A percentile compares a stretch with the other conserved stretches of the same genome.
Conservation (phyloP, 1,140 invertebrate genomes). For the Drosophila gunungcola region DNA sequence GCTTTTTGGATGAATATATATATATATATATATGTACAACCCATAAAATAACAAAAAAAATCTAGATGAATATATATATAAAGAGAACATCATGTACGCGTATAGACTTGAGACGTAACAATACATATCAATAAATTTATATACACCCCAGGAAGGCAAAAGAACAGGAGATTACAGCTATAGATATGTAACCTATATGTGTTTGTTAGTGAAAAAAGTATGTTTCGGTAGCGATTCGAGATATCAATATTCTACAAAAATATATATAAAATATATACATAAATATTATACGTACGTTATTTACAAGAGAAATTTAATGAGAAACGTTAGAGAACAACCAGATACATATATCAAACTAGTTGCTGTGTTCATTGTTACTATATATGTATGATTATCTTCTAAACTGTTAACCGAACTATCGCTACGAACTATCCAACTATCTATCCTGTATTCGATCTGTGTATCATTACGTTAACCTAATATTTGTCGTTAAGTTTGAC, state of each 20-base stretch:
- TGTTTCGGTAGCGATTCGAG: slow-evolving; percentile 55
- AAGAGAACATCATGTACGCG: slow-evolving; percentile 48
- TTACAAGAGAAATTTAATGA: slow-evolving; percentile 63
- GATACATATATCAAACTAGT: slow-evolving; percentile 62
- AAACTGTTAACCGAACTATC: slow-evolving; percentile 61
- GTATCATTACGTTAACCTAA: slow-evolving; percentile 38
- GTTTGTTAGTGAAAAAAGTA: slow-evolving; percentile 56
- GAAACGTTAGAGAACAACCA: slow-evolving; percentile 60
- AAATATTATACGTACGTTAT: slow-evolving; percentile 62
- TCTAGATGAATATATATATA: slow-evolving; percentile 35
- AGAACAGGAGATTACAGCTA: slow-evolving; percentile 19
- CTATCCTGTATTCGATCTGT: slow-evolving; percentile 24
- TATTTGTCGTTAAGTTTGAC: slow-evolving; percentile 59
- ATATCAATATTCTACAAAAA: slow-evolving; percentile 51
- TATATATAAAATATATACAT: slow-evolving; percentile 24
- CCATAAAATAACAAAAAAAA: slow-evolving; percentile 13
- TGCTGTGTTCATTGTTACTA: slow-evolving; percentile 83
- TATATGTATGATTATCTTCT: slow-evolving; percentile 57
- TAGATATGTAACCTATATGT: slow-evolving; percentile 37
- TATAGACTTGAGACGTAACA: slow-evolving; percentile 79
- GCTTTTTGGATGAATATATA: slow-evolving; percentile 59
- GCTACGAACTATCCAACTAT: slow-evolving; percentile 23
- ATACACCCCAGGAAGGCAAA: slow-evolving; percentile 23
- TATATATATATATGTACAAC: slow-evolving; percentile 45
- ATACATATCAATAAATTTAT: slow-evolving; percentile 84